Conservation (phyloP, 2,888 invertebrate species). For the Pharmacophagus antenor region DNA sequence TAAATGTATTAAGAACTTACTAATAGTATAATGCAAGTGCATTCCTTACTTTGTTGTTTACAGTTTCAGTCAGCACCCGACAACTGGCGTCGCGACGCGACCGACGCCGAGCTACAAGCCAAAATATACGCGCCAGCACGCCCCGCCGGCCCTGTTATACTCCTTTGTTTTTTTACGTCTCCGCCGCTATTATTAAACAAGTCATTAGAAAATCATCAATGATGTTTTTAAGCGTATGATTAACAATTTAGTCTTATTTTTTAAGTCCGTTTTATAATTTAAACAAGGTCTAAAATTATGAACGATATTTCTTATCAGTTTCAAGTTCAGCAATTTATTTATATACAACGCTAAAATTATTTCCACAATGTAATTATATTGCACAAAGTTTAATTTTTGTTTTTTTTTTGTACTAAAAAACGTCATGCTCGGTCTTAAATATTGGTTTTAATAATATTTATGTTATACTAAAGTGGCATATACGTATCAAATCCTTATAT, state of each 20-base stretch:
- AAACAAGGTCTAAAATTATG: not conserved
- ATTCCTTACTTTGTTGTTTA: slow-evolving; percentile 26
- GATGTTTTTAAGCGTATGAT: slow-evolving; percentile 4
- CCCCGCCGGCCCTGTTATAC: not conserved
- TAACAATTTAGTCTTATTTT: not conserved
- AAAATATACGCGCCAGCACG: slow-evolving; percentile 15
- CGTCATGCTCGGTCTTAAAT: too few relatives aligned
- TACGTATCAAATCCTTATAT: too few relatives aligned
- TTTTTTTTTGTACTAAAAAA: too few relatives aligned
- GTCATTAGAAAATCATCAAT: slow-evolving; percentile 23
- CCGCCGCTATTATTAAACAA: slow-evolving; percentile 21
- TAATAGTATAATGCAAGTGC: slow-evolving; percentile 13
- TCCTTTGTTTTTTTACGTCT: slow-evolving; percentile 15
- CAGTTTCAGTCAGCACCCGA: slow-evolving; percentile 29
- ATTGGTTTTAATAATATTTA: too few relatives aligned
- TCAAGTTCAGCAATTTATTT: not conserved
- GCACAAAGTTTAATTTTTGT: too few relatives aligned
- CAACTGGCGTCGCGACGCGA: slow-evolving; percentile 19
- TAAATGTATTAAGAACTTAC: slow-evolving; percentile 11
- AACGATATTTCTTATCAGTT: not conserved
- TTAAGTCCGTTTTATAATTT: not conserved
- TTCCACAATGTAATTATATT: too few relatives aligned
- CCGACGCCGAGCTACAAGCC: slow-evolving; percentile 15
- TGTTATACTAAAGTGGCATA: too few relatives aligned
- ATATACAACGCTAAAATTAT: not conserved